A percentile compares a stretch with the other conserved stretches of the same genome.
These are phyloP conservation scores for Hydrotaea cyrtoneurina DNA, from an alignment of 2,888 invertebrate genomes.

Conservation along the genomic window DNA sequence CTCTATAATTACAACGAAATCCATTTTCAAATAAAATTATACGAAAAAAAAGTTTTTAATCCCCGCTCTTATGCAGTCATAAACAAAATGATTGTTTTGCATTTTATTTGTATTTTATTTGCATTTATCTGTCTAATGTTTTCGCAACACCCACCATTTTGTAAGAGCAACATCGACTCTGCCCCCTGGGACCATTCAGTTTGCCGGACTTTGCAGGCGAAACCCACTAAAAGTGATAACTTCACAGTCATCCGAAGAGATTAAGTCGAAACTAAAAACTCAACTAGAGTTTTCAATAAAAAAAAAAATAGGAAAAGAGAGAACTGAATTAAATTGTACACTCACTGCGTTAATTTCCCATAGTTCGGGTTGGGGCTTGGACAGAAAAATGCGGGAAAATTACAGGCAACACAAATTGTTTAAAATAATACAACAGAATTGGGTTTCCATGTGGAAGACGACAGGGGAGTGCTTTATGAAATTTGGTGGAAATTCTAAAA, in stretches of 20 bases:
- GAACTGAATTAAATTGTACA: conserved; percentile 42
- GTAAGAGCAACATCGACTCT: neutral
- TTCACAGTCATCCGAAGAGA: conserved; percentile 42
- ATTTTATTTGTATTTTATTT: no score
- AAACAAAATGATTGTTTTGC: neutral
- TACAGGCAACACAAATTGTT: no score
- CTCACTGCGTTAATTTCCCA: neutral
- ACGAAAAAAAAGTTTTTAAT: neutral
- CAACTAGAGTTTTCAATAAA: conserved; percentile 8
- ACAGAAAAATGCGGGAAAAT: no score
- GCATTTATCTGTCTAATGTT: conserved; percentile 44
- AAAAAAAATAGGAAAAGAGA: neutral
- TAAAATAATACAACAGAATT: no score
- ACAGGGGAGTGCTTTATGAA: no score
- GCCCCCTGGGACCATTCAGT: no score
- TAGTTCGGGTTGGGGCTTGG: no score
- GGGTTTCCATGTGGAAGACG: no score
- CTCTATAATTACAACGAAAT: conserved; percentile 1
- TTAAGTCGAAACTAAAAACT: conserved; percentile 2
- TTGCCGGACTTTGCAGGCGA: no score
- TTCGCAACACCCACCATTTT: conserved; percentile 21
- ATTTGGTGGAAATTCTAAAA: no score
- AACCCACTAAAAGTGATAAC: neutral
- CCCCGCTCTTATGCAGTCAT: neutral
- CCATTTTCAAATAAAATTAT: neutral